Evolutionary conservation across 2,113 vertebrate genomes (phyloP), one percentile per base, ranked within the genome.

Genomic region (Baryphthengus martii): DNA sequence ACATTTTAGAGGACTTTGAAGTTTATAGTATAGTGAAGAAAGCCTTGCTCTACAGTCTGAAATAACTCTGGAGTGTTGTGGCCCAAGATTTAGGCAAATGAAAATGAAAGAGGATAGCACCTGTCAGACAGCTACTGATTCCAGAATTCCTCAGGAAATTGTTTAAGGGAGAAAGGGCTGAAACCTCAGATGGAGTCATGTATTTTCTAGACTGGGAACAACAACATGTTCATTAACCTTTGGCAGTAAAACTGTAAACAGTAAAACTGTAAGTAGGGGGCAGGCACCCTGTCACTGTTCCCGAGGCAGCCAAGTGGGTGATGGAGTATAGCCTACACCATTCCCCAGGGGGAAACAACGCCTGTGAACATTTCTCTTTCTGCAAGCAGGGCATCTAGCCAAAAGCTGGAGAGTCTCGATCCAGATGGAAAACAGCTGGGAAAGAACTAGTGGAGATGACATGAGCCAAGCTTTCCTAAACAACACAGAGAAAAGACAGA

Each of bases 141-240:
- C 75, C 0, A 12, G 82, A 92, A 88, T 75, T 90, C 56, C 82
- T 72, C 56, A 47, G 70, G 47, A 95, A 92, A 85, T 63, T 75
- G 47, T 61, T 79, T 67, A 39, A 90, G 78, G 56, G 85, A 79
- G 52, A 91, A 91, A 82, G 52, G 62, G 28, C 52, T 85, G 88
- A 72, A 93, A 75, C 52, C 75, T 25, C 71, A 45, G 56, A 20
- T 83, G 23, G 18, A 47, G 56, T 56, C 47, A 29, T 56, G 71
- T 88, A 61, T 95, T 95, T 88, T 63, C 75, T 33, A 79, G 85
- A 68, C 39, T 58, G 72, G 62, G 67, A 93, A 88, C 74, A 81
- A 72, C 40, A 79, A 35, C 17, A n/a, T 92, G 67, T 83, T 95
- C 88, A 90, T 96, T 96, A 93, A 96, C 96, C 88, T 95, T 88